Percentiles rank a stretch among this genome's conserved stretches.
phyloP scores from a whole-genome alignment of 2,888 invertebrate species.

The Nephrotoma flavescens region DNA sequence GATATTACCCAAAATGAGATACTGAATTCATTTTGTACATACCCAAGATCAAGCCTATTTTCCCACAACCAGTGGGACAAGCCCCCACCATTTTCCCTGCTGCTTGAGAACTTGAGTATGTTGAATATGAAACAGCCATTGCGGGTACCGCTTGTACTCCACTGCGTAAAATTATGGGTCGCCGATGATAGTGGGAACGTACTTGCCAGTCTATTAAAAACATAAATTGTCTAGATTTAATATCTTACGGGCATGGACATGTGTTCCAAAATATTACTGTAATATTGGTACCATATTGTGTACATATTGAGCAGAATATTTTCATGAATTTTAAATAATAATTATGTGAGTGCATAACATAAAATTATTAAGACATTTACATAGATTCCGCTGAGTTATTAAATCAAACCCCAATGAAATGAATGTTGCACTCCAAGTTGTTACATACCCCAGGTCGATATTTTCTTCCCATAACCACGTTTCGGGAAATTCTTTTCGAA shows the following conservation, averaged over 20 bases:
- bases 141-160: background rate
- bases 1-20: background rate
- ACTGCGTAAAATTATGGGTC: background rate
- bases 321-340: no score
- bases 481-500: conserved; percentile 47
- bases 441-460: no score
- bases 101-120: background rate
- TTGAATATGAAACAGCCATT: background rate
- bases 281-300: no score
- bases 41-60: background rate
- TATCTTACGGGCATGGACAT: no score
- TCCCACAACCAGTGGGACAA: conserved; percentile 44
- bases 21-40: background rate
- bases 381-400: background rate
- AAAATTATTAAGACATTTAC: no score
- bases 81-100: no score
- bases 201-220: no score
- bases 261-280: no score
- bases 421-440: background rate
- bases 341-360: no score
- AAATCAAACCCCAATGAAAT: background rate
- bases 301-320: no score
- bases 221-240: no score
- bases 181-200: no score
- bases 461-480: conserved; percentile 45